Base-by-base conservation (phyloP, 53 echinoderm and acorn worm species). In the Apostichopus leukothele region DNA sequence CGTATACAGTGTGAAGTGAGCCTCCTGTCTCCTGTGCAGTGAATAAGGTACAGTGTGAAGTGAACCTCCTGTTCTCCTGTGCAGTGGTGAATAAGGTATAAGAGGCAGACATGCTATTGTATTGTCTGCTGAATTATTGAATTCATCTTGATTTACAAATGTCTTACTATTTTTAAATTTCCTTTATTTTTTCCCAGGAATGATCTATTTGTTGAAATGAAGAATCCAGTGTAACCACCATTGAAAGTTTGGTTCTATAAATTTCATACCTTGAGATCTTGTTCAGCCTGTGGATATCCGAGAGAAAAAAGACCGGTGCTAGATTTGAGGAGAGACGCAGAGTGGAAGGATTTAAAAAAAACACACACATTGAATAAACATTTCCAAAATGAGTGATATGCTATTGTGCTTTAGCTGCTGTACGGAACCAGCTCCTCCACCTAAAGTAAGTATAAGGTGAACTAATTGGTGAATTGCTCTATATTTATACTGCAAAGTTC, bases 361-460 rank as follows among this genome's bases (percentile, higher is more conserved):
- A 66, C 22, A 75, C 60, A 76, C 27, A 51, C 61, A 55, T 75
- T 20, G 68, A 79, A 19, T n/a, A 71, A 71, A 71, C 63, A 71
- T 71, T 71, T 71, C 18, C 22, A 81, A 16, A 20, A 96, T 96
- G 96, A 92, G 90, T 50, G 94, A 96, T 79, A 78, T 94, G 76
- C 91, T 92, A 84, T 74, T 96, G 73, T 96, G 96, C 75, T 96
- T 96, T 78, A 86, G 96, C 78, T 96, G 96, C 94, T 81, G 92
- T 90, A 78, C 92, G 92, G 59, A 93, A 91, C 80, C 95, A 93
- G 92, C 95, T 88, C 51, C 92, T 54, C 92, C 54, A 91, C 95
- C 80, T 84, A 91, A 81, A 76, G 92, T 94, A 18, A 55, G 81
- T 81, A 77, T 52, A 26, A 76, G 25, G 57, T 57, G 7, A 10